Evolutionary conservation across 2,797 vertebrate genomes (phyloP).

Genomic region (Eremophila alpestris): DNA sequence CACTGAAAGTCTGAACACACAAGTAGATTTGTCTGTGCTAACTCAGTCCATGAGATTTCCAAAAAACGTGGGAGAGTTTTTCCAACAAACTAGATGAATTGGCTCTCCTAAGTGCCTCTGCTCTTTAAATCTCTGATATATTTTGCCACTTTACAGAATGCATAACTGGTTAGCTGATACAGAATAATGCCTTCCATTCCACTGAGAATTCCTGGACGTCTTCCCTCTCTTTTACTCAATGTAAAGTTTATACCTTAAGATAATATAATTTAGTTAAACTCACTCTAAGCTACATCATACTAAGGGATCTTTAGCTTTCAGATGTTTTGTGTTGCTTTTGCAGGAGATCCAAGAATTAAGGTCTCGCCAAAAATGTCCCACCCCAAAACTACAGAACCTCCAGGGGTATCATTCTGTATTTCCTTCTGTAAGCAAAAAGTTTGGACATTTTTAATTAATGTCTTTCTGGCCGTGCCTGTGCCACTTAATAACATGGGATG

Average conservation of each 20-base stretch:
- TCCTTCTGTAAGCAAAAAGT: background rate
- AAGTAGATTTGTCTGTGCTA: background rate
- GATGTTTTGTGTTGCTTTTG: background rate
- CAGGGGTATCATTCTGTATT: background rate
- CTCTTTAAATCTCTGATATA: background rate
- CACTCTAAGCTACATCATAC: background rate
- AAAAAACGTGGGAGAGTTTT: background rate
- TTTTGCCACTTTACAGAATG: background rate
- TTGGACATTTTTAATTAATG: background rate
- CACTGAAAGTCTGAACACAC: background rate
- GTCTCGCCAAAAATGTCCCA: background rate
- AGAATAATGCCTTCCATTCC: background rate
- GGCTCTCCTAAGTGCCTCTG: background rate
- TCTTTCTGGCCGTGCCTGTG: background rate
- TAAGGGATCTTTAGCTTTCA: background rate
- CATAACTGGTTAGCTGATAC: background rate
- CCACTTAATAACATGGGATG: background rate
- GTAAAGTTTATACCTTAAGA: background rate
- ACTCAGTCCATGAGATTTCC: background rate
- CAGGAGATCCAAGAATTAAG: background rate
- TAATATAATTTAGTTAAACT: background rate
- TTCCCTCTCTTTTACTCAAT: background rate
- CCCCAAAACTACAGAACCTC: background rate
- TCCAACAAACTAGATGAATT: background rate
- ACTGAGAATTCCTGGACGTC: rapidly evolving